Evolutionary conservation across 2,797 vertebrate species (phyloP).

Genomic region (Onychomys leucogaster): DNA sequence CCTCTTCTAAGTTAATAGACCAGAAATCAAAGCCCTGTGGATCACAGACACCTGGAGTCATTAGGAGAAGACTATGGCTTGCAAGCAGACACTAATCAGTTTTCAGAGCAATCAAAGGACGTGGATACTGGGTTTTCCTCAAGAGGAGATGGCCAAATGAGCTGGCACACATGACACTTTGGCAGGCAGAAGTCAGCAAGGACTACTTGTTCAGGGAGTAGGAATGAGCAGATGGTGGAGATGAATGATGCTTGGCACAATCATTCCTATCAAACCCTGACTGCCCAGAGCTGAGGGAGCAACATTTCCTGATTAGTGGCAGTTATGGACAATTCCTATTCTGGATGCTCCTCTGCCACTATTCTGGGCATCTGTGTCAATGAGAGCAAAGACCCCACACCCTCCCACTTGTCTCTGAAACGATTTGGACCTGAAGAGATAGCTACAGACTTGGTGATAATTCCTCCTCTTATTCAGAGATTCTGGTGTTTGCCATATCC

Average conservation of each 20-base stretch:
- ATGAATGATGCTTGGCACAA: not conserved
- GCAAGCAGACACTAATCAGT: slow-evolving; percentile 43
- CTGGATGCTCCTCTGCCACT: not conserved
- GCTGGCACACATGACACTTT: not conserved
- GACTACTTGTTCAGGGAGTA: not conserved
- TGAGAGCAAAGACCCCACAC: not conserved
- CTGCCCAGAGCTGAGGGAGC: not conserved
- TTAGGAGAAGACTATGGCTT: slow-evolving; percentile 14
- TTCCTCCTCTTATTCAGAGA: not conserved
- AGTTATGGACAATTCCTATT: not conserved
- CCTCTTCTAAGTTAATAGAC: slow-evolving; percentile 55
- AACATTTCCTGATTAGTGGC: not conserved
- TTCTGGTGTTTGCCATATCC: not conserved
- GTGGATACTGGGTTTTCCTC: not conserved
- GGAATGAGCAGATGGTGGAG: not conserved
- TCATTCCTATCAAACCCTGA: not conserved
- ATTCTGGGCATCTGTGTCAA: not conserved
- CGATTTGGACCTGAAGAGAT: not conserved
- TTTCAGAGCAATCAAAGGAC: slow-evolving; percentile 8
- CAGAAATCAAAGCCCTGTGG: slow-evolving; percentile 58
- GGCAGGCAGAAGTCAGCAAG: slow-evolving; percentile 6
- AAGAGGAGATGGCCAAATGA: not conserved
- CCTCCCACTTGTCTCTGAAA: not conserved
- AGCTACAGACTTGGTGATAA: not conserved
- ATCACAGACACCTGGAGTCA: not conserved